Conservation (phyloP, 2,797 vertebrate genomes). For the Amniataba percoides region DNA sequence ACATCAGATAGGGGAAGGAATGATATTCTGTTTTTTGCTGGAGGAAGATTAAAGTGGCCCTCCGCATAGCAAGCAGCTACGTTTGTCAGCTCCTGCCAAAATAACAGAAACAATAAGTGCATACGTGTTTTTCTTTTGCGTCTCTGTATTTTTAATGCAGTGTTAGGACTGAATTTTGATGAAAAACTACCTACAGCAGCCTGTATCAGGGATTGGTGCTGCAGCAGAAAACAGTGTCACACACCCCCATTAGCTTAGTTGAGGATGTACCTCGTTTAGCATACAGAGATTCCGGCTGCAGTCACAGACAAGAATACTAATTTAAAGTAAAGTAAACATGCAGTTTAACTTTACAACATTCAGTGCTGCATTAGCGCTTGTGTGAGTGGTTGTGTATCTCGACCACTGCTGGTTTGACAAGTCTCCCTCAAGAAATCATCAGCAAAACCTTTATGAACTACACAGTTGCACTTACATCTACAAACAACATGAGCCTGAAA, state of each 20-base stretch:
- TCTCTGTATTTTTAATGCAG: slow-evolving; percentile 4
- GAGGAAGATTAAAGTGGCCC: slow-evolving; percentile 40
- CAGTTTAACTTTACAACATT: not conserved
- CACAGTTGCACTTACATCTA: too few relatives aligned
- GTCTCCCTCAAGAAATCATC: not conserved
- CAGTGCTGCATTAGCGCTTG: not conserved
- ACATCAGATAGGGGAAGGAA: not conserved
- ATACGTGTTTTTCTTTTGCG: slow-evolving; percentile 11
- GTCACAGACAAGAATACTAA: not conserved
- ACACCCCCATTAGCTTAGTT: not conserved
- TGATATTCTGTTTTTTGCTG: slow-evolving; percentile 35
- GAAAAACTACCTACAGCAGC: not conserved
- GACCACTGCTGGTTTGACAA: too few relatives aligned
- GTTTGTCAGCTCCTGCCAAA: slow-evolving; percentile 35
- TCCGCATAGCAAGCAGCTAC: slow-evolving; percentile 5
- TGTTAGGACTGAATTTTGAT: not conserved
- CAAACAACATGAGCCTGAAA: not conserved
- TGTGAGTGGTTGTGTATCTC: too few relatives aligned
- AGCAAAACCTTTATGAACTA: not conserved
- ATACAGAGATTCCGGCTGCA: not conserved
- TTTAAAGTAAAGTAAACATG: not conserved
- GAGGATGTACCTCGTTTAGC: not conserved
- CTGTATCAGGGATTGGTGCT: slow-evolving; percentile 8
- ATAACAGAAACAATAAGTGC: not conserved
- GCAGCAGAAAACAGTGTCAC: slow-evolving; percentile 27